Base-by-base conservation (phyloP, 53 echinoderm and acorn worm genomes). In the Henricia sp. region DNA sequence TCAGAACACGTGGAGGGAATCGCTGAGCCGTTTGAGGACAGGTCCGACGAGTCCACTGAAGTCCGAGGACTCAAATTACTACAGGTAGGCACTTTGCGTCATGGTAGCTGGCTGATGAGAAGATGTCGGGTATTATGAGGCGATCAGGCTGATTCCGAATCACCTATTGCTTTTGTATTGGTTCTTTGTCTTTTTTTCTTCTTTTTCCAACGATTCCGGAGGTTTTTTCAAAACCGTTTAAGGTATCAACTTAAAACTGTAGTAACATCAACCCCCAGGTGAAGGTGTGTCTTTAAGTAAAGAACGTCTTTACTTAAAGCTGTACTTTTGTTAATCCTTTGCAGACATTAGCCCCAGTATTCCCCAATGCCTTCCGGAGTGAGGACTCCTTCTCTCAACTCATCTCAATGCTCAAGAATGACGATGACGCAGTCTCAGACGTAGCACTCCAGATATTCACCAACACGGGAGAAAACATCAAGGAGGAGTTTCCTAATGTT, bases 371-470 rank as follows among this genome's bases (percentile, higher is more conserved):
- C 20, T 99, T 91, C 78, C 90, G 88, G 83, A 88, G 89, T 2
- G 89, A 92, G 29, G 94, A 85, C 48, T 67, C 85, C 39, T 89
- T 88, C 21, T 74, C 82, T 27, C 76, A 84, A 56, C 89, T 99
- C 37, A 87, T 88, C 19, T 57, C 71, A 12, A 72, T 99, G 78
- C 90, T 99, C 13, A 78, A 90, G 82, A 77, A 90, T 42, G 99
- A 92, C 1, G 94, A 92, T 36, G 88, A 85, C 37, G 68, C 74
- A 27, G 86, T 92, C 29, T 83, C 95, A 0, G 95, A 92, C 56
- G 88, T 88, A 1, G 95, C 99, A 0, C 91, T 99, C 9, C 94
- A 95, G 84, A 93, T 92, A 33, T 89, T 99, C 70, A 95, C 89
- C 30, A 87, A 90, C 52, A 92, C 95, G 17, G 95, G 99, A 6